These are phyloP conservation scores for Cricetomys ansorgei DNA, from an alignment of 2,113 vertebrate species.

Conservation along the genomic window DNA sequence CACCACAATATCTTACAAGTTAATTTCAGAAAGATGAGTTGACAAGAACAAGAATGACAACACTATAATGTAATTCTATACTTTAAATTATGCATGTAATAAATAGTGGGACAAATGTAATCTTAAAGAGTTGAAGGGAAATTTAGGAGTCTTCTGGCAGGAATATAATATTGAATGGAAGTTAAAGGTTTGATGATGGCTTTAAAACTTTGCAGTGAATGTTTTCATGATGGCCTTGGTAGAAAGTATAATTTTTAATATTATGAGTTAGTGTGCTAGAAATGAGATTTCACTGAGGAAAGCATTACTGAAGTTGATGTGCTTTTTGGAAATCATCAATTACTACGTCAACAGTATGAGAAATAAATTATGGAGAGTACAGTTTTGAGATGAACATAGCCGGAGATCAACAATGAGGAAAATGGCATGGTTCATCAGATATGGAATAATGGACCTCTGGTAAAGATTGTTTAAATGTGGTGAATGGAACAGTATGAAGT, in stretches of 20 bases:
- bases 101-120: not conserved
- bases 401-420: not conserved
- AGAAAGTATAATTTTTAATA: not conserved
- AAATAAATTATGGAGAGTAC: not conserved
- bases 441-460: not conserved
- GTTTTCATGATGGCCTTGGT: not conserved
- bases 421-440: not conserved
- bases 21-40: slow-evolving; percentile 34
- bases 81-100: not conserved
- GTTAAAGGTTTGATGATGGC: not conserved
- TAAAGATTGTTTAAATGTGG: not conserved
- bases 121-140: not conserved
- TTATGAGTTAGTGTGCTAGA: not conserved
- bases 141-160: not conserved
- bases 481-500: not conserved
- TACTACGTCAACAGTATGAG: not conserved
- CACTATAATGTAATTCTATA: not conserved
- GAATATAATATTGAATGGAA: not conserved
- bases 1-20: not conserved
- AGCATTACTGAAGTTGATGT: not conserved
- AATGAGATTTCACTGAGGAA: not conserved
- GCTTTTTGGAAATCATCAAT: not conserved
- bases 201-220: not conserved
- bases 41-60: not conserved
- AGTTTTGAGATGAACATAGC: not conserved